phyloP scores from a whole-genome alignment of 1,140 invertebrate species.

The Archegozetes longisetosus region DNA sequence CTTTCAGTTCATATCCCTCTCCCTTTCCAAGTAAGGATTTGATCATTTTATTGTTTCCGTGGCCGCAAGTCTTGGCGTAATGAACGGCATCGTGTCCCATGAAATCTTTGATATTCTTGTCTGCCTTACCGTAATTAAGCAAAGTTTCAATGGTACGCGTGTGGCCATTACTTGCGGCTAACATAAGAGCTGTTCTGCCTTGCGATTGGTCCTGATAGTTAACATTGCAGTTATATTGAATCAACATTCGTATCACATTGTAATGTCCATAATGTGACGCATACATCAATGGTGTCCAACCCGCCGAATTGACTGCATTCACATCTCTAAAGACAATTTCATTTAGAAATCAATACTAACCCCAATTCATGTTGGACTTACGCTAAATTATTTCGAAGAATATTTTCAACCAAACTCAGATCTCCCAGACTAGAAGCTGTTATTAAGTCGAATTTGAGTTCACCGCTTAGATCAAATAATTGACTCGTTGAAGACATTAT shows the following conservation, averaged over 20 bases:
- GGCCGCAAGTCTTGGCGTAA: slow-evolving; percentile 9
- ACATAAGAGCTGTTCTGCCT: slow-evolving; percentile 60
- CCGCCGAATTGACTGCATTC: not conserved
- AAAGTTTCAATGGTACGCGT: slow-evolving; percentile 6
- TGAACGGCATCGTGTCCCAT: not conserved
- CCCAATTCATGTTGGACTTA: not conserved
- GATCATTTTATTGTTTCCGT: slow-evolving; percentile 14
- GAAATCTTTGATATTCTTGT: slow-evolving; percentile 1
- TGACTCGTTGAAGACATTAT: too few species aligned
- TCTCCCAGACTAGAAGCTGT: slow-evolving; percentile 10
- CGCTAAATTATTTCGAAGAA: slow-evolving; percentile 1
- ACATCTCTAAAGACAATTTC: not conserved
- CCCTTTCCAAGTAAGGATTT: not conserved
- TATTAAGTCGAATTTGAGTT: slow-evolving; percentile 6
- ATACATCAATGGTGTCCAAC: slow-evolving; percentile 12
- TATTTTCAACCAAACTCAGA: not conserved
- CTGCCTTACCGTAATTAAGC: not conserved
- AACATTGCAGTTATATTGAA: not conserved
- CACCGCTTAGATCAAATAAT: too few species aligned
- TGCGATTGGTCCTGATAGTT: slow-evolving; percentile 21
- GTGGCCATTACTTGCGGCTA: slow-evolving; percentile 81
- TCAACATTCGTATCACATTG: slow-evolving; percentile 6
- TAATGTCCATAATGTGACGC: slow-evolving; percentile 15
- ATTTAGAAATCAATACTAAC: not conserved
- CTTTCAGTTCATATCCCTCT: not conserved